Evolutionary conservation across 2,888 invertebrate species (phyloP).

Genomic region (Eristalis tenax): DNA sequence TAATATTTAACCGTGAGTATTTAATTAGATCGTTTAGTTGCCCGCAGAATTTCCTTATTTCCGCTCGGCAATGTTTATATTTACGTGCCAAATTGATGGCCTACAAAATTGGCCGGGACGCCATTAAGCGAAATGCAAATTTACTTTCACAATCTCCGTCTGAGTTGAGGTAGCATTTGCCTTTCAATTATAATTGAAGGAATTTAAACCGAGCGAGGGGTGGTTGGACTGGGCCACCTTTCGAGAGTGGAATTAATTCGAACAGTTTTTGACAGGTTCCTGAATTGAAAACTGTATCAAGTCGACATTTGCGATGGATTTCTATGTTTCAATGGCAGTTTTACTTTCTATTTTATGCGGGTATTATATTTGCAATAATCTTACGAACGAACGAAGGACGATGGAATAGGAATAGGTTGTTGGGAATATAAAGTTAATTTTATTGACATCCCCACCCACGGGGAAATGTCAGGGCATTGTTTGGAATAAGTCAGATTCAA

Average conservation of each 20-base stretch:
- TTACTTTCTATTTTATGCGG: constrained; percentile 54
- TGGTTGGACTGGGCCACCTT: background rate
- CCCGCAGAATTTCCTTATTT: background rate
- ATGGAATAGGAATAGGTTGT: background rate
- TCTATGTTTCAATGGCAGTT: constrained; percentile 45
- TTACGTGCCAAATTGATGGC: constrained; percentile 5
- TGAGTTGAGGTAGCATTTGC: constrained; percentile 44
- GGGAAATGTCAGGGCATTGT: constrained; percentile 40
- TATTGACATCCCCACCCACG: constrained; percentile 36
- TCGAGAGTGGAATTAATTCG: constrained; percentile 25
- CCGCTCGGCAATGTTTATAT: constrained; percentile 9
- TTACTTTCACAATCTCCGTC: constrained; percentile 42
- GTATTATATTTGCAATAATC: constrained; percentile 59
- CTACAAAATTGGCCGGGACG: constrained; percentile 13
- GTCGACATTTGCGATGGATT: constrained; percentile 49
- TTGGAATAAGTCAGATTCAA: constrained; percentile 63
- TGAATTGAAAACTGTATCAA: constrained; percentile 8
- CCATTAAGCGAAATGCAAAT: constrained; percentile 50
- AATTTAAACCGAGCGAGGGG: constrained; percentile 4
- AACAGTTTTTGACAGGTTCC: constrained; percentile 23
- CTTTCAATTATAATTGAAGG: constrained; percentile 54
- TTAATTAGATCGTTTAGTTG: constrained; percentile 14
- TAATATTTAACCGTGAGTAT: background rate
- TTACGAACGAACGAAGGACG: background rate
- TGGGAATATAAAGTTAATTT: constrained; percentile 42